A percentile compares a stretch with the other conserved stretches of the same genome.
Conservation (phyloP, 2,113 vertebrate species). For the Campylomormyrus numenius region DNA sequence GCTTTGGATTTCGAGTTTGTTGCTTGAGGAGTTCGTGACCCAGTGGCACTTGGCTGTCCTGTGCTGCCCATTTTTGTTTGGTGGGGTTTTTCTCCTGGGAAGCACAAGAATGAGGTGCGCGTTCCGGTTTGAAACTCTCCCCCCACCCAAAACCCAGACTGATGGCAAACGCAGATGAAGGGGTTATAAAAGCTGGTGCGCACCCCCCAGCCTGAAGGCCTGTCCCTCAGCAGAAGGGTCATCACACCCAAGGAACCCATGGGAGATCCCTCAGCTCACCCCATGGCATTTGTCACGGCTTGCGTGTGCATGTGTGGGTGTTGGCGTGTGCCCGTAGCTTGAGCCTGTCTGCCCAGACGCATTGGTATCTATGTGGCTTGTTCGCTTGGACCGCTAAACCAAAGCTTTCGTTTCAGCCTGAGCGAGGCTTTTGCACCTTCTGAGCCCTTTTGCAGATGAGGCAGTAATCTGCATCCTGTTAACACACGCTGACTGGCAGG, state of each 20-base stretch:
- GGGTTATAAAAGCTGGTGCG: not conserved
- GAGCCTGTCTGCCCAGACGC: not conserved
- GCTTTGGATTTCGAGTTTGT: not conserved
- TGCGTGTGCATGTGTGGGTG: constrained; percentile 20
- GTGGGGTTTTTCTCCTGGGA: not conserved
- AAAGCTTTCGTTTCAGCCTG: not conserved
- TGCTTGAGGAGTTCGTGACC: not conserved
- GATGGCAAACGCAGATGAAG: not conserved
- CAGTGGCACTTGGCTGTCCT: not conserved
- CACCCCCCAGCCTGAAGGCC: not conserved
- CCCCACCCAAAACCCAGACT: not conserved
- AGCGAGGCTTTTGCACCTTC: not conserved
- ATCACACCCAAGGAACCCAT: not conserved
- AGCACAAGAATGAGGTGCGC: not conserved
- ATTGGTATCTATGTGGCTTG: not conserved
- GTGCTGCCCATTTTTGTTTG: not conserved
- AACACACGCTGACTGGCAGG: not conserved
- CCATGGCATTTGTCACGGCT: constrained; percentile 14
- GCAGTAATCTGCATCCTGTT: not conserved
- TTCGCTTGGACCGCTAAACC: not conserved
- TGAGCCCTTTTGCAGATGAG: not conserved
- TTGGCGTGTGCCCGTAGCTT: not conserved
- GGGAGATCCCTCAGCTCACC: constrained; percentile 4
- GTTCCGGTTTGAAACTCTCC: not conserved
- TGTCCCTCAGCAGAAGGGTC: too few relatives aligned